Percentiles rank a stretch among this genome's conserved stretches.
Evolutionary conservation across 2,797 vertebrate species (phyloP).

Genomic region (Cichlasoma orientale): DNA sequence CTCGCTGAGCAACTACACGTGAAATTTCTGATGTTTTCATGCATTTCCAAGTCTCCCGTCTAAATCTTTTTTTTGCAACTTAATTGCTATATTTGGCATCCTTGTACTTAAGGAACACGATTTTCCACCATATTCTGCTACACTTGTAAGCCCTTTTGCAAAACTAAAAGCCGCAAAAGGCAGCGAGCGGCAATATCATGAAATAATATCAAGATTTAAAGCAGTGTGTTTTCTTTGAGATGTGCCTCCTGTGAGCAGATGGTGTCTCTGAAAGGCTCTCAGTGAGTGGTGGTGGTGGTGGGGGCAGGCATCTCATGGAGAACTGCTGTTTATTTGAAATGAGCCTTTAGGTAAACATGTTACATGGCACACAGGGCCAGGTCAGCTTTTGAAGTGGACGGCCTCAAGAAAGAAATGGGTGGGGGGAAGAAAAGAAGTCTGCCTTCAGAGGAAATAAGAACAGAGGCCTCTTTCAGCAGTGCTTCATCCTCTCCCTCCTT

Average conservation of each 20-base stretch:
- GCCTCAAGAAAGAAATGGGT: constrained; percentile 71
- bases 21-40: constrained; percentile 9
- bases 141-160: not conserved
- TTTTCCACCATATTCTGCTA: constrained; percentile 2
- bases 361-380: constrained; percentile 74
- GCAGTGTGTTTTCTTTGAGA: constrained; percentile 35
- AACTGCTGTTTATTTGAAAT: constrained; percentile 81
- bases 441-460: constrained; percentile 80
- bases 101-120: not conserved
- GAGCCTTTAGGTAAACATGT: constrained; percentile 80
- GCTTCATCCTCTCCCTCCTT: constrained; percentile 66
- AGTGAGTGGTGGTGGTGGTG: constrained; percentile 38
- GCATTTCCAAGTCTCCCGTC: not conserved
- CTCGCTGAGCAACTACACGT: constrained; percentile 1
- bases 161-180: constrained; percentile 5
- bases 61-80: not conserved
- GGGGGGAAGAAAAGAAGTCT: constrained; percentile 72
- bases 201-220: constrained; percentile 41
- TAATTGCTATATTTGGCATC: not conserved
- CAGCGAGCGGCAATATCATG: not conserved
- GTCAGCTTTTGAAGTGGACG: constrained; percentile 81
- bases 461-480: constrained; percentile 78
- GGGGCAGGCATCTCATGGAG: constrained; percentile 62
- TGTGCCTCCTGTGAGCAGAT: constrained; percentile 62
- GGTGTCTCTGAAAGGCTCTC: constrained; percentile 64